Evolutionary conservation across 1,140 invertebrate genomes (phyloP), one percentile per base, ranked within the genome.

Genomic region (Rhysida immarginata): DNA sequence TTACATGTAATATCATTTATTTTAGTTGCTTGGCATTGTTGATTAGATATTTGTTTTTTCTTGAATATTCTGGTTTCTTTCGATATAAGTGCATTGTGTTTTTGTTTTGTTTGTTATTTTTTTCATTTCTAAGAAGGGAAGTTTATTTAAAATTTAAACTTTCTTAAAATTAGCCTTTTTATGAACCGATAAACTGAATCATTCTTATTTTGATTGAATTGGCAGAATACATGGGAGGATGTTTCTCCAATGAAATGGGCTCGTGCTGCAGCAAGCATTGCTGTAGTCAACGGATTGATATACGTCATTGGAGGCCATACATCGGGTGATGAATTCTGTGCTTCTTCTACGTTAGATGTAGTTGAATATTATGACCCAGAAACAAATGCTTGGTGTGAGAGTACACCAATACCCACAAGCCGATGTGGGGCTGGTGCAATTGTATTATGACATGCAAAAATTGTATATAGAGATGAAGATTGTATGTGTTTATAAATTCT

Each of bases 391-490:
- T 94, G 90, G 90, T 76, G 78, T 53, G 77, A 83, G 57, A 81
- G 81, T 59, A 79, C 81, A 24, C 76, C 83, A 23, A 72, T 93
- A 58, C 85, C 86, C 25, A 81, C 83, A 60, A 84, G 83, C 59
- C 78, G 88, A 61, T 86, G 87, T 57, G 85, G 90, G 70, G 85
- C 86, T 23, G 84, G 83, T n/a, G 84, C 84, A 18, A 77, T 80
- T 24, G 79, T 83, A 42, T 70, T 75, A 41, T 76, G 63, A 70
- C n/a, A n/a, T n/a, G n/a, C n/a, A n/a, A n/a, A n/a, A n/a, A n/a
- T n/a, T n/a, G n/a, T n/a, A n/a, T n/a, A n/a, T n/a, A n/a, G n/a
- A n/a, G n/a, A n/a, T n/a, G n/a, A n/a, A n/a, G n/a, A n/a, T n/a
- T n/a, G n/a, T n/a, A n/a, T n/a, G n/a, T n/a, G n/a, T n/a, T n/a